A percentile compares a stretch with the other conserved stretches of the same genome.
These are phyloP conservation scores for Copsychus sechellarum DNA, from an alignment of 2,113 vertebrate species.

Conservation along the genomic window DNA sequence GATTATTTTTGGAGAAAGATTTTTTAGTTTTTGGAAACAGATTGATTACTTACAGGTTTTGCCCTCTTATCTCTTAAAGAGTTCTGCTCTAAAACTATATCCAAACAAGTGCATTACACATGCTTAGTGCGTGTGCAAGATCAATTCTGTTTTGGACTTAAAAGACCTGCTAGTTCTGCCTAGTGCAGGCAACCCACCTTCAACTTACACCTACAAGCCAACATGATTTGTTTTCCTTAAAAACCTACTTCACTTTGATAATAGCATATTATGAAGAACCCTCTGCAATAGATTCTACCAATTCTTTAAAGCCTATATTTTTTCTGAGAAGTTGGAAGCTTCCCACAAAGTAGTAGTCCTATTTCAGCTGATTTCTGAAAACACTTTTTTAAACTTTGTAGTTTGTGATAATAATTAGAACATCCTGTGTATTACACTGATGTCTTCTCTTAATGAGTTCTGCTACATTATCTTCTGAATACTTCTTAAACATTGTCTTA, in stretches of 20 bases:
- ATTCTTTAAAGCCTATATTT: not conserved
- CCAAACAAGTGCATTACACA: not conserved
- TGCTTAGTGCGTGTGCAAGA: not conserved
- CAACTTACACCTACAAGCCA: not conserved
- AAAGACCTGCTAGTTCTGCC: not conserved
- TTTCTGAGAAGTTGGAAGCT: not conserved
- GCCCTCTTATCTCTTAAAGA: not conserved
- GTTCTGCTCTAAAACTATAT: not conserved
- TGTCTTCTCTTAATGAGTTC: conserved; percentile 13
- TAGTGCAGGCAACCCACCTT: not conserved
- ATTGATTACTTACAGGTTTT: not conserved
- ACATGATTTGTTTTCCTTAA: not conserved
- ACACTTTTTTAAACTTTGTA: not conserved
- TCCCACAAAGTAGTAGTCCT: not conserved
- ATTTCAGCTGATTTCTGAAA: not conserved
- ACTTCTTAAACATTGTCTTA: conserved; percentile 5
- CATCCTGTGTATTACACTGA: not conserved
- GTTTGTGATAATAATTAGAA: not conserved
- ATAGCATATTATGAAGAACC: not conserved
- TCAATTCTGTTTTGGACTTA: not conserved
- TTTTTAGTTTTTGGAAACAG: not conserved
- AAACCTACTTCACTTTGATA: not conserved
- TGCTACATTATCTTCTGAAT: not conserved
- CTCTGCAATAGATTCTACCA: not conserved
- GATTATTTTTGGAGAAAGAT: not conserved